These are phyloP conservation scores for Parazoanthus atlanticus DNA, from an alignment of 92 coral and sea anemone species.

Conservation along the genomic window DNA sequence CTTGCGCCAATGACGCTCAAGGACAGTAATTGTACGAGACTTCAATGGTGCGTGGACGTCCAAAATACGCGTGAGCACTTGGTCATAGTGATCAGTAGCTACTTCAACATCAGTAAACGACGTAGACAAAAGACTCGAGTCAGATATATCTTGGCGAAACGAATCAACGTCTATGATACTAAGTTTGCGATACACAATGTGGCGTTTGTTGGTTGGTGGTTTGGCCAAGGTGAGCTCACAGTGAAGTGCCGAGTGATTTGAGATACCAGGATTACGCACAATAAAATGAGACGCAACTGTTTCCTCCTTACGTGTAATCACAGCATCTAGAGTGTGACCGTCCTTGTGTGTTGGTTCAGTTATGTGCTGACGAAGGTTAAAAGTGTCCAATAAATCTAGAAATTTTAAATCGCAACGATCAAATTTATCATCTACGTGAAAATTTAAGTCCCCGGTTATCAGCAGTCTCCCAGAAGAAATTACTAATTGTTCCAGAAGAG, in stretches of 20 bases:
- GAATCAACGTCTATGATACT: not conserved
- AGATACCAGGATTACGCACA: slow-evolving; percentile 16
- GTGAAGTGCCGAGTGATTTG: slow-evolving; percentile 7
- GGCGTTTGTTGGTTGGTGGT: too few species aligned
- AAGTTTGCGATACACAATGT: slow-evolving; percentile 14
- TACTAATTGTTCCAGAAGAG: slow-evolving; percentile 2
- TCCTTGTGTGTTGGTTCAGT: slow-evolving; percentile 21
- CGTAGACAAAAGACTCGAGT: not conserved
- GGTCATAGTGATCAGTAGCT: too few species aligned
- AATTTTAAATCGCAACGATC: not conserved
- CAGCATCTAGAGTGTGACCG: not conserved
- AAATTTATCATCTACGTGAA: not conserved
- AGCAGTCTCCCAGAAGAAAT: slow-evolving; percentile 13
- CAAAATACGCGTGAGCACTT: too few species aligned
- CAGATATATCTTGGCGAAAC: slow-evolving; percentile 11
- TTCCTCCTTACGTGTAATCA: slow-evolving; percentile 3
- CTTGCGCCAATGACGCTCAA: too few species aligned
- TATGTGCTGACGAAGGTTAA: too few species aligned
- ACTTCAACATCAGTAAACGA: too few species aligned
- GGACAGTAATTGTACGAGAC: too few species aligned
- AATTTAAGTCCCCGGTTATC: too few species aligned
- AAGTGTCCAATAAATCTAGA: slow-evolving; percentile 18
- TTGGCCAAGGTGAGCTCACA: too few species aligned
- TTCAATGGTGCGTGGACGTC: too few species aligned
- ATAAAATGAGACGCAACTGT: not conserved